Conservation (phyloP, 2,888 invertebrate genomes). For the Creontiades dilutus region DNA sequence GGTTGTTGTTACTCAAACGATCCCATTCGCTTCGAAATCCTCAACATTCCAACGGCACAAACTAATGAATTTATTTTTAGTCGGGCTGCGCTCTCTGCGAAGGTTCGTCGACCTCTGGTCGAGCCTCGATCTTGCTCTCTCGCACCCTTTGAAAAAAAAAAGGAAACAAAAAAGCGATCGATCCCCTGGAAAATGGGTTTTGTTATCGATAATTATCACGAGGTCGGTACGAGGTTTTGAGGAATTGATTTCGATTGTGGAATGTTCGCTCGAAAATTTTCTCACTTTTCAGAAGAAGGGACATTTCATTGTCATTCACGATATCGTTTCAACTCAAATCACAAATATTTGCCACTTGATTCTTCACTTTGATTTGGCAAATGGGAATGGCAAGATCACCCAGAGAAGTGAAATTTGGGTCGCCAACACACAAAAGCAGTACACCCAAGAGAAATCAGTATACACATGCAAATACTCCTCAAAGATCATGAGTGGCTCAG, state of each 20-base stretch:
- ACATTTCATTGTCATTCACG: not conserved
- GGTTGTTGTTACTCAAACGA: constrained; percentile 5
- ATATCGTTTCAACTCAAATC: not conserved
- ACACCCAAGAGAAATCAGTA: too few relatives aligned
- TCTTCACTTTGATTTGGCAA: too few relatives aligned
- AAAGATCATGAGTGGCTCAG: too few relatives aligned
- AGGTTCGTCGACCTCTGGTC: constrained; percentile 46
- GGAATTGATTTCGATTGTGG: not conserved
- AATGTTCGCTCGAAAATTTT: too few relatives aligned
- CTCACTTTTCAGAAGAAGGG: not conserved
- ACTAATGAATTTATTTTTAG: constrained; percentile 64
- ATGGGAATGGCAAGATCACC: too few relatives aligned
- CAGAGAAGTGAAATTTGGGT: too few relatives aligned
- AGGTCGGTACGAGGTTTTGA: not conserved
- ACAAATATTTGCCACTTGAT: not conserved
- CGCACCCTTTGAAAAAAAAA: not conserved
- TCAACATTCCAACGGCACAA: constrained; percentile 19
- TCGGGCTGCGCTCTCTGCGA: constrained; percentile 14
- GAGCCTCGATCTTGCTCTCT: constrained; percentile 15
- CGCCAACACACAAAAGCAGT: too few relatives aligned
- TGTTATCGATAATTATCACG: not conserved
- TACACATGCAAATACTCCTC: too few relatives aligned
- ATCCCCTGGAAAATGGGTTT: constrained; percentile 5
- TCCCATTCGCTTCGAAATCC: constrained; percentile 31
- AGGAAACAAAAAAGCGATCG: not conserved